Percentiles rank a stretch among this genome's conserved stretches.
These are phyloP conservation scores for Atethmia centrago DNA, from an alignment of 2,888 invertebrate genomes.

Conservation along the genomic window DNA sequence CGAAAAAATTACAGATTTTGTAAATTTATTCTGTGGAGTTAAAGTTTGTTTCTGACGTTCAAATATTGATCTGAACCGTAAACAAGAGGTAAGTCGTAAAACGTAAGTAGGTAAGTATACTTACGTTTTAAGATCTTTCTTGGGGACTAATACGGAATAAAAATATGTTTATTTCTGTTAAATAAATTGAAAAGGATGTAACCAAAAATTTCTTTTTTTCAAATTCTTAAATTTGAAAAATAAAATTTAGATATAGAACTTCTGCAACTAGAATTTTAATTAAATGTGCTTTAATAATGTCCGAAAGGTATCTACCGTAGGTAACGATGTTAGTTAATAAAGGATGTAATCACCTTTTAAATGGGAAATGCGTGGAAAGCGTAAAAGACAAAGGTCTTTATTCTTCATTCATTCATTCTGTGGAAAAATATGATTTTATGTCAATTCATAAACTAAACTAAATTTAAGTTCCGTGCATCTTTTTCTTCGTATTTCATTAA, in stretches of 20 bases:
- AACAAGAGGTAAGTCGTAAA: too few species aligned
- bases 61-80: not conserved
- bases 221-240: too few species aligned
- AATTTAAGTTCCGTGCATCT: too few species aligned
- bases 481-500: too few species aligned
- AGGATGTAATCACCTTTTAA: not conserved
- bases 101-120: too few species aligned
- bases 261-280: not conserved
- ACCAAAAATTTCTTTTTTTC: too few species aligned
- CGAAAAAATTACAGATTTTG: not conserved
- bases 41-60: not conserved
- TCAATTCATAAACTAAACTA: too few species aligned
- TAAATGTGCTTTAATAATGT: not conserved
- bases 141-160: too few species aligned
- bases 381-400: not conserved
- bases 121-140: not conserved
- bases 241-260: too few species aligned
- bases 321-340: not conserved
- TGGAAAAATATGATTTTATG: too few species aligned
- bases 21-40: not conserved
- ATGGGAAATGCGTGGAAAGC: not conserved
- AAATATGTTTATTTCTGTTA: too few species aligned
- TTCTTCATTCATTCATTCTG: not conserved
- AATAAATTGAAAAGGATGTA: too few species aligned
- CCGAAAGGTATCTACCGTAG: not conserved